Percentiles rank a stretch among this genome's conserved stretches.
phyloP scores from a whole-genome alignment of 2,113 vertebrate genomes.

The Cavia aperea region DNA sequence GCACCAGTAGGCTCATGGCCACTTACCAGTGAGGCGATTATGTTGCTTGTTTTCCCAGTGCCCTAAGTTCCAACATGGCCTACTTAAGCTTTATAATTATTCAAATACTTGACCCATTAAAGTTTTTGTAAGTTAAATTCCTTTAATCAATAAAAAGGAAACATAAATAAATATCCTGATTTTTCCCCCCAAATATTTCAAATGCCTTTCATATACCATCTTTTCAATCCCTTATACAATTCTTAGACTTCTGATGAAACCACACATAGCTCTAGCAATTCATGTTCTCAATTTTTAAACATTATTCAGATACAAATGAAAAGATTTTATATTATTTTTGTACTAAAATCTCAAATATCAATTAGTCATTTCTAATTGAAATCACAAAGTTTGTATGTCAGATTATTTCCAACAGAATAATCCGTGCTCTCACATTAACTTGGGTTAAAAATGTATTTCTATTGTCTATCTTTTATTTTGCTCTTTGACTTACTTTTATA shows the following conservation, averaged over 20 bases:
- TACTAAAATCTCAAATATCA: not conserved
- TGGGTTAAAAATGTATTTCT: not conserved
- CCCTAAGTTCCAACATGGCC: no score
- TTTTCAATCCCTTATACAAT: not conserved
- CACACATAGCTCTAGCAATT: not conserved
- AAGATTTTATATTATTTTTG: not conserved
- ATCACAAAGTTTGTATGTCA: not conserved
- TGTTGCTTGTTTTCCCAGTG: no score
- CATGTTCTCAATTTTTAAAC: not conserved
- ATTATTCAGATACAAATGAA: not conserved
- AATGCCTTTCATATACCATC: not conserved
- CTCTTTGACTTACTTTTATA: not conserved
- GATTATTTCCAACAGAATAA: not conserved
- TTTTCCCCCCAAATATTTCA: not conserved
- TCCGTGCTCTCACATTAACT: not conserved
- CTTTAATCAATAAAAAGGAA: not conserved
- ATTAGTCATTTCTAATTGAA: not conserved
- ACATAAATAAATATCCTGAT: not conserved
- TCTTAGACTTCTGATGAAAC: not conserved
- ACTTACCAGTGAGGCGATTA: no score
- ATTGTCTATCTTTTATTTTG: not conserved
- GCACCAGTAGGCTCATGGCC: no score
- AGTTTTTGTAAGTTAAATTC: not conserved
- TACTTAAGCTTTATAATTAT: not conserved
- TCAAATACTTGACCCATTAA: not conserved